Conservation (phyloP, 2,888 invertebrate genomes). For the Eilema sororculum region DNA sequence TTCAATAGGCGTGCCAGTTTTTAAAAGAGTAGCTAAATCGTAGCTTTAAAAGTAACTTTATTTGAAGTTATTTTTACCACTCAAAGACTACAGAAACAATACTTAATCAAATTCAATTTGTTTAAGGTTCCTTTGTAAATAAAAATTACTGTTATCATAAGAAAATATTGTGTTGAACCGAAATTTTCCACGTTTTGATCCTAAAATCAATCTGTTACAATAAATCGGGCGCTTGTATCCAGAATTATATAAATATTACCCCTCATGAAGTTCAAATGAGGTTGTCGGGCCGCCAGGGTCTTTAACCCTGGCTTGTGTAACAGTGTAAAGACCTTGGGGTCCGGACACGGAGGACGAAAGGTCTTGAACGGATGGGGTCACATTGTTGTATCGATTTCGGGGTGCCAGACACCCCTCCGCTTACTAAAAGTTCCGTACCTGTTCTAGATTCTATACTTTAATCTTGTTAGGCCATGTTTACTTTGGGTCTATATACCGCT, state of each 20-base stretch:
- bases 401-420: slow-evolving; percentile 7
- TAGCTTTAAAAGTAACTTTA: too few species aligned
- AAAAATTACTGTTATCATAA: neutral
- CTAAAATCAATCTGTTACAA: neutral
- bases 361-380: slow-evolving; percentile 50
- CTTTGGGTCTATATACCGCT: too few species aligned
- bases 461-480: too few species aligned
- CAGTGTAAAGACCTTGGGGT: slow-evolving; percentile 56
- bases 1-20: too few species aligned
- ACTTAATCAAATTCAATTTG: neutral
- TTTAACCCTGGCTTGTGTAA: slow-evolving; percentile 46
- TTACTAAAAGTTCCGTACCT: neutral
- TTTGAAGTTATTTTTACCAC: neutral
- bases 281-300: slow-evolving; percentile 42
- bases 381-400: slow-evolving; percentile 51
- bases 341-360: slow-evolving; percentile 54
- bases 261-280: slow-evolving; percentile 33
- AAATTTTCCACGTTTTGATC: neutral
- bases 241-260: slow-evolving; percentile 25
- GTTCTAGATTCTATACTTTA: neutral
- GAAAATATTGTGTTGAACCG: neutral
- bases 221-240: neutral
- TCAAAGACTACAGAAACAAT: neutral
- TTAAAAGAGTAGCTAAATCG: too few species aligned
- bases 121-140: neutral